Percentiles rank a stretch among this genome's conserved stretches.
Conservation (phyloP, 1,140 invertebrate species). For the Hyphantria cunea region DNA sequence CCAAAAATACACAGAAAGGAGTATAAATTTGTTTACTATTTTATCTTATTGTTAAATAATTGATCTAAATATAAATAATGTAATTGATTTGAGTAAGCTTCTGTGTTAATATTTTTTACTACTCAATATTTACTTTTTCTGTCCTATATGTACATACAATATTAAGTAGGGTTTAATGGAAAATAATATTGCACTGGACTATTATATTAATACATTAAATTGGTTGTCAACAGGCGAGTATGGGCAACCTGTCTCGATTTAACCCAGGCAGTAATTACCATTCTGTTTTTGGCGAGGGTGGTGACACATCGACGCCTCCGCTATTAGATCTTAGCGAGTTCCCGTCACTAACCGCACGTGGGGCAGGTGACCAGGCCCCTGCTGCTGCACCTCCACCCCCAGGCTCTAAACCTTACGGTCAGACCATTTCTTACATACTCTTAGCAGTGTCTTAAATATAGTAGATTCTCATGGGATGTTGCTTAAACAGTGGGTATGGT, state of each 20-base stretch:
- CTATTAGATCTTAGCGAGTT: conserved; percentile 94
- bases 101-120: no score
- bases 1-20: no score
- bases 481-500: conserved; percentile 93
- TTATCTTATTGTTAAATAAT: no score
- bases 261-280: conserved; percentile 81
- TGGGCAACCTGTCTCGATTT: conserved; percentile 71
- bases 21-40: no score
- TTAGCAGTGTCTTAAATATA: not conserved
- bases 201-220: not conserved
- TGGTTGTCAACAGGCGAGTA: conserved; percentile 59
- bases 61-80: no score
- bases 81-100: no score
- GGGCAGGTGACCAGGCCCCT: conserved; percentile 86
- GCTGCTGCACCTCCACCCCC: conserved; percentile 91
- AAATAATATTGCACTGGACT: no score
- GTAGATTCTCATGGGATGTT: not conserved
- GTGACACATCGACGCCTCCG: conserved; percentile 90
- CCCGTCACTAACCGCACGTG: conserved; percentile 91
- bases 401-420: conserved; percentile 94
- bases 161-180: no score
- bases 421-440: conserved; percentile 33
- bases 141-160: no score
- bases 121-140: no score
- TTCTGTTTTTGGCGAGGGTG: conserved; percentile 86